These are phyloP conservation scores for Ryuthela nishihirai DNA, from an alignment of 2,888 invertebrate species.

Conservation along the genomic window DNA sequence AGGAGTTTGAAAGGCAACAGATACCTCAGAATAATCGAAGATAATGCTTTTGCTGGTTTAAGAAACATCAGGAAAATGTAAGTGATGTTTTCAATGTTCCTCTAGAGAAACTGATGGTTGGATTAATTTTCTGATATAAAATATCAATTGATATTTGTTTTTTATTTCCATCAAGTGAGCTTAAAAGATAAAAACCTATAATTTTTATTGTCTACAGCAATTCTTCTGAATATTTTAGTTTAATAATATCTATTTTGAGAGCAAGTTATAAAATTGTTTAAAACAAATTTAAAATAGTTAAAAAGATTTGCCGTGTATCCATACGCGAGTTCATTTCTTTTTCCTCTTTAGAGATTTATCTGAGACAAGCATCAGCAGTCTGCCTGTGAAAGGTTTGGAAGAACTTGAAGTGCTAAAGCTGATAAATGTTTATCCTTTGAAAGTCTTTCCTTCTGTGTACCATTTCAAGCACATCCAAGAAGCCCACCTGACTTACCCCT, in stretches of 20 bases:
- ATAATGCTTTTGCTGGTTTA: slow-evolving; percentile 46
- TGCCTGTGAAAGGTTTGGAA: slow-evolving; percentile 70
- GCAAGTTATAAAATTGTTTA: too few species aligned
- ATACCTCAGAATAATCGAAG: slow-evolving; percentile 55
- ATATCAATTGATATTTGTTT: too few species aligned
- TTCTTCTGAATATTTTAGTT: too few species aligned
- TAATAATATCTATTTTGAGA: too few species aligned
- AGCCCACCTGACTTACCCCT: slow-evolving; percentile 69
- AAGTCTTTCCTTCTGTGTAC: slow-evolving; percentile 77
- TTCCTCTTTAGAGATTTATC: slow-evolving; percentile 67
- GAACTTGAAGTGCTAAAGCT: slow-evolving; percentile 67
- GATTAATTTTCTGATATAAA: too few species aligned
- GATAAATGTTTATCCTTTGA: slow-evolving; percentile 68
- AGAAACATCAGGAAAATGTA: slow-evolving; percentile 45
- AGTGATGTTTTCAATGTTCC: slow-evolving; percentile 29
- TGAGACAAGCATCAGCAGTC: slow-evolving; percentile 64
- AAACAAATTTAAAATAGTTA: too few species aligned
- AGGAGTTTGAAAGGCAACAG: slow-evolving; percentile 72
- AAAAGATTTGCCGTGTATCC: neutral
- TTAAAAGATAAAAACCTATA: too few species aligned
- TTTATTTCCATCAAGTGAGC: too few species aligned
- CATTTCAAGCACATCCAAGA: slow-evolving; percentile 57
- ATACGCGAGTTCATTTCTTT: neutral
- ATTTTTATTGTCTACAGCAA: too few species aligned
- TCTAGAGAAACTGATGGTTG: too few species aligned